Percentiles rank a stretch among this genome's conserved stretches.
Evolutionary conservation across 2,797 vertebrate genomes (phyloP).

Genomic region (Tapirus indicus): DNA sequence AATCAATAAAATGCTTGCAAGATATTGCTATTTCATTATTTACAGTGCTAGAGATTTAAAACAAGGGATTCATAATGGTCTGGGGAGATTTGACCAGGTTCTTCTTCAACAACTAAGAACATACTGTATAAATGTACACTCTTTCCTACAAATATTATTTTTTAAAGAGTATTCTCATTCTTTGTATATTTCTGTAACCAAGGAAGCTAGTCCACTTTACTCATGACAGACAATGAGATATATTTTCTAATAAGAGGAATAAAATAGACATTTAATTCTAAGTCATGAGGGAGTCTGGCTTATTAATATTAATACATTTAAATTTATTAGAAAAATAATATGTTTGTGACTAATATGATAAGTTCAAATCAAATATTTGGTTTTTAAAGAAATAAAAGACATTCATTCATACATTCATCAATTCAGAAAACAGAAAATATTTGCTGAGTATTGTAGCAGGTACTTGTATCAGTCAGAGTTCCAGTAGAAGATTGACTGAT

Average conservation of each 20-base stretch:
- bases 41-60: constrained; percentile 64
- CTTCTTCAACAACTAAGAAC: constrained; percentile 47
- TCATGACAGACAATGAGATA: neutral
- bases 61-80: constrained; percentile 65
- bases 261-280: neutral
- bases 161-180: neutral
- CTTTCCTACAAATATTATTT: constrained; percentile 58
- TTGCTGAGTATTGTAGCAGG: neutral
- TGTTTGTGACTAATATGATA: neutral
- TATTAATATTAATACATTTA: neutral
- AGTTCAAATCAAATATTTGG: neutral
- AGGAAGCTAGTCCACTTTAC: neutral
- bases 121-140: constrained; percentile 20
- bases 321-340: neutral
- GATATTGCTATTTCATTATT: constrained; percentile 73
- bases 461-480: neutral
- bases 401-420: neutral
- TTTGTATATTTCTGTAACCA: constrained; percentile 47
- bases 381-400: constrained; percentile 19
- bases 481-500: neutral
- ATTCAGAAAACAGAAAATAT: neutral
- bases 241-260: constrained; percentile 15
- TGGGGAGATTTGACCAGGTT: constrained; percentile 51
- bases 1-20: constrained; percentile 63
- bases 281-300: neutral